phyloP scores from a whole-genome alignment of 2,113 vertebrate genomes.

The Tapirus terrestris region DNA sequence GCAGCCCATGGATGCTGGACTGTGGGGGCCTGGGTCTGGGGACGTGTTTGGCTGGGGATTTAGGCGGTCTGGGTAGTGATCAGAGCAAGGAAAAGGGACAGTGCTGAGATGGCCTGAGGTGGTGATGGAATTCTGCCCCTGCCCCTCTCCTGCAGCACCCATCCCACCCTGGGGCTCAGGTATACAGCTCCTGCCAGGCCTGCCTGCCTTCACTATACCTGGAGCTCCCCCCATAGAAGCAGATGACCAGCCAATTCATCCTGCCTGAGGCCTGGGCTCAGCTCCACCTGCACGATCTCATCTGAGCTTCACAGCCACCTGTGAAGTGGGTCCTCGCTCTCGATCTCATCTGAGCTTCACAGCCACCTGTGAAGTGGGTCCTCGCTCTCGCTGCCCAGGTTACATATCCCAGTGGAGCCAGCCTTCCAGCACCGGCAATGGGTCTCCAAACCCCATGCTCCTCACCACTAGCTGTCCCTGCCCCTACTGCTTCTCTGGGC shows the following conservation, averaged over 20 bases:
- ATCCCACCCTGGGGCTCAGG: background rate
- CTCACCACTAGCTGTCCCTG: background rate
- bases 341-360: background rate
- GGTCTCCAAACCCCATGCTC: background rate
- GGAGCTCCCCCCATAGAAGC: too few species aligned
- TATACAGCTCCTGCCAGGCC: background rate
- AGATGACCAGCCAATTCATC: background rate
- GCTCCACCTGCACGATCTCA: background rate
- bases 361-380: background rate
- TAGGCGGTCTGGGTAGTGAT: background rate
- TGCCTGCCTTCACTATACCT: background rate
- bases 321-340: background rate
- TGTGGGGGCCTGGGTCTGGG: background rate
- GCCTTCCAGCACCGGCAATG: background rate
- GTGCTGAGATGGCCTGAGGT: background rate
- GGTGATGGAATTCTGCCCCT: too few species aligned
- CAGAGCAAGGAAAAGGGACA: background rate
- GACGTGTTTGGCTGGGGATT: background rate
- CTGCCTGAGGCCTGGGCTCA: background rate
- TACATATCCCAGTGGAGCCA: background rate
- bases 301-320: too few species aligned
- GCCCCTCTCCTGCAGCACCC: fast-evolving
- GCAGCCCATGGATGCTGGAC: background rate
- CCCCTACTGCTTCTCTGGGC: background rate
- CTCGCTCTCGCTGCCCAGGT: background rate